A percentile compares a stretch with the other conserved stretches of the same genome.
These are phyloP conservation scores for Dreissena rostriformis DNA, from an alignment of 1,140 invertebrate genomes.

Conservation along the genomic window DNA sequence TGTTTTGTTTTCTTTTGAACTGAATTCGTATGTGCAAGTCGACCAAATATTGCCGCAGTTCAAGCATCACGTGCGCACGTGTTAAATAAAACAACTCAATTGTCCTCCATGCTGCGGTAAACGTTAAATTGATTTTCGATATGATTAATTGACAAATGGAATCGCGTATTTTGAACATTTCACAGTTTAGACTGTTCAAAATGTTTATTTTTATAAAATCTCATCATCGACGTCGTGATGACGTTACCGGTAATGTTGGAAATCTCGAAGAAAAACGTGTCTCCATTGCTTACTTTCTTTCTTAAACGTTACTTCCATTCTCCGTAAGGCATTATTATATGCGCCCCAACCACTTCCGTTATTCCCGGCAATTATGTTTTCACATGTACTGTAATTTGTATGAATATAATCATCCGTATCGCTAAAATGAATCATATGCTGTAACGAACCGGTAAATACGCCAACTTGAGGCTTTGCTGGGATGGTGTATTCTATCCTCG, in stretches of 20 bases:
- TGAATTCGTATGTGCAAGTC: too few relatives aligned
- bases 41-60: too few relatives aligned
- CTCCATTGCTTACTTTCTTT: neutral
- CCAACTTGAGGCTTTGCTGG: conserved; percentile 14
- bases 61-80: too few relatives aligned
- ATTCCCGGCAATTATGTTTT: conserved; percentile 23
- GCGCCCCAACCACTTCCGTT: conserved; percentile 23
- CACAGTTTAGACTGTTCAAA: too few relatives aligned
- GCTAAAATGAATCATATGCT: conserved; percentile 38
- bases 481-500: conserved; percentile 16
- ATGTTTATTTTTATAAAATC: neutral
- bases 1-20: too few relatives aligned
- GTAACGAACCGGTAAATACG: conserved; percentile 12
- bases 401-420: conserved; percentile 44
- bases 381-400: conserved; percentile 23
- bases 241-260: neutral
- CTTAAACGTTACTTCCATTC: conserved; percentile 18
- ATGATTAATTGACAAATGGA: too few relatives aligned
- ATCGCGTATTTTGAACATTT: too few relatives aligned
- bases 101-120: too few relatives aligned
- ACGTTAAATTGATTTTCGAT: too few relatives aligned
- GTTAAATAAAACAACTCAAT: too few relatives aligned
- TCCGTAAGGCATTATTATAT: conserved; percentile 19
- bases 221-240: neutral
- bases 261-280: conserved; percentile 44